Conservation (phyloP, 64 coral and sea anemone genomes). For the Stylophora pistillata region DNA sequence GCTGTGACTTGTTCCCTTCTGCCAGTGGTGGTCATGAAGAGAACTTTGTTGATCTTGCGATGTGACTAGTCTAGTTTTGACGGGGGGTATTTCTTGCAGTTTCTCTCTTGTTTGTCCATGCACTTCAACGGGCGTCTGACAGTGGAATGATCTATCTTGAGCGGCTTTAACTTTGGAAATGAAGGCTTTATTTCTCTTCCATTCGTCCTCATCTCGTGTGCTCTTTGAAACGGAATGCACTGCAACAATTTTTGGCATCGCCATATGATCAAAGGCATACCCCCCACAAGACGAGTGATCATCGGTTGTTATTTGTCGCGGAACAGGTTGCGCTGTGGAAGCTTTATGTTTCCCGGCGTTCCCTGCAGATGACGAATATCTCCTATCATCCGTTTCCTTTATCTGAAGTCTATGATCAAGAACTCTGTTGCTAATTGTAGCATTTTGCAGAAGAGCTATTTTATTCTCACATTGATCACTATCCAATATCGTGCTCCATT, state of each 20-base stretch:
- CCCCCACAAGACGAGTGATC: constrained; percentile 4
- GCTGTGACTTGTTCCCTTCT: background rate
- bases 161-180: constrained; percentile 9
- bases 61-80: background rate
- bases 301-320: constrained; percentile 14
- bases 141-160: background rate
- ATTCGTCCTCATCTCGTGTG: constrained; percentile 8
- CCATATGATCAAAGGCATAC: constrained; percentile 25
- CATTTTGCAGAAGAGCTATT: background rate
- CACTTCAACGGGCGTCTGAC: background rate
- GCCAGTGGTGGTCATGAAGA: background rate
- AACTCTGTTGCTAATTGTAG: background rate
- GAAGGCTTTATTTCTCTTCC: constrained; percentile 45
- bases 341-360: background rate
- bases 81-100: background rate
- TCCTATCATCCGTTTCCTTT: background rate
- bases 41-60: background rate
- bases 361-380: background rate
- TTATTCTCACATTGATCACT: background rate
- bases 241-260: constrained; percentile 46
- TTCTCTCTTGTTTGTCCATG: background rate
- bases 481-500: background rate
- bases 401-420: background rate
- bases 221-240: constrained; percentile 32
- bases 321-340: background rate